These are phyloP conservation scores for Frankliniella intonsa DNA, from an alignment of 2,888 invertebrate species.

Conservation along the genomic window DNA sequence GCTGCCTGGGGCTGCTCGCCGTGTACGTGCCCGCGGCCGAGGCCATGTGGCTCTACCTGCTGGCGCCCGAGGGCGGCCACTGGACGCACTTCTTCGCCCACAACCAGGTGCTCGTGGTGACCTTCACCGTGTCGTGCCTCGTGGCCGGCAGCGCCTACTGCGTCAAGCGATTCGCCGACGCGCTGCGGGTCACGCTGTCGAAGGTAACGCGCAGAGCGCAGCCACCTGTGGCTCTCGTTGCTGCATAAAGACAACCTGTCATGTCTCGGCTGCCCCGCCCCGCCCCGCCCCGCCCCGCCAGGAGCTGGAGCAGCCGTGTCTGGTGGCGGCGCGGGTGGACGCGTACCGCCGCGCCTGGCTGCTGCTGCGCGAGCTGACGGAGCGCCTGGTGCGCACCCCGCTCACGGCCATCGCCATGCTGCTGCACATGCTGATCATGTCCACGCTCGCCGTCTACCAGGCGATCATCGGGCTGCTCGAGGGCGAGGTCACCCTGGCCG, in stretches of 20 bases:
- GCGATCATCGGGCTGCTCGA: neutral
- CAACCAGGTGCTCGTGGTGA: neutral
- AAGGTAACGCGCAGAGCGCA: neutral
- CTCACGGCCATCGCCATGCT: neutral
- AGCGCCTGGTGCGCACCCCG: neutral
- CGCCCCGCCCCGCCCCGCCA: neutral
- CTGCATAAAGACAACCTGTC: too few relatives aligned
- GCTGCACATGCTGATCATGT: constrained; percentile 11
- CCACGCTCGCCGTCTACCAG: neutral
- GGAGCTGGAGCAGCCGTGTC: neutral
- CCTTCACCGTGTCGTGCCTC: neutral
- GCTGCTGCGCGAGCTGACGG: neutral
- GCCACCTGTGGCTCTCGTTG: too few relatives aligned
- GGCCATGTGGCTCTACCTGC: neutral
- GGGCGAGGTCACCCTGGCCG: neutral
- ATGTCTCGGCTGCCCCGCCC: neutral
- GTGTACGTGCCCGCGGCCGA: neutral
- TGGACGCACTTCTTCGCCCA: constrained; percentile 7
- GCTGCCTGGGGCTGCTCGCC: neutral
- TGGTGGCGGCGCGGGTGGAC: neutral
- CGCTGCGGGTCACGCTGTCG: neutral
- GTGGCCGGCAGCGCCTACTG: neutral
- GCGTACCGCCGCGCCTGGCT: neutral
- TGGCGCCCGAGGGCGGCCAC: neutral
- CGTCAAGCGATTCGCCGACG: neutral